Evolutionary conservation across 2,797 vertebrate genomes (phyloP).

Genomic region (Phalloptychus januarius): DNA sequence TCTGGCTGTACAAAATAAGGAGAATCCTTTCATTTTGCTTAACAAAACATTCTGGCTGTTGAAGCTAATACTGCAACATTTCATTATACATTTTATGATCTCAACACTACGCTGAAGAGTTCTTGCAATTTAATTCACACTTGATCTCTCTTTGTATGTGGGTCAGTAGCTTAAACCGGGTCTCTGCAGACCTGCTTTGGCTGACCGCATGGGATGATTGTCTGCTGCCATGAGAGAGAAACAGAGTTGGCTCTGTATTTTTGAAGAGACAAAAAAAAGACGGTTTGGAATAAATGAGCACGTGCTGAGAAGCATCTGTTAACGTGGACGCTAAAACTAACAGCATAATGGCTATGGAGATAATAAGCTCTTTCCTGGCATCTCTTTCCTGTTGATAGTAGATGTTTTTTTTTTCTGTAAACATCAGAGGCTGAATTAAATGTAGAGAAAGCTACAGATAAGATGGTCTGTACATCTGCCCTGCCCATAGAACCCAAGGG

Average conservation of each 20-base stretch:
- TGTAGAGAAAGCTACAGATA: slow-evolving; percentile 11
- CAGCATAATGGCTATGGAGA: slow-evolving; percentile 51
- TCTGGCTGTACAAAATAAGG: slow-evolving; percentile 49
- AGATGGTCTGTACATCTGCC: slow-evolving; percentile 12
- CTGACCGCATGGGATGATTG: slow-evolving; percentile 57
- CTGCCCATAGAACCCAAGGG: slow-evolving; percentile 34
- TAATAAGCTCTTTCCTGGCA: slow-evolving; percentile 58
- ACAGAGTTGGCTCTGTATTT: slow-evolving; percentile 27
- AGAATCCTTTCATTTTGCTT: slow-evolving; percentile 43
- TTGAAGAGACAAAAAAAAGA: slow-evolving; percentile 15
- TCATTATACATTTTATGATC: slow-evolving; percentile 35
- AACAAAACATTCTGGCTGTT: slow-evolving; percentile 6
- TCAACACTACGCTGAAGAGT: slow-evolving; percentile 25
- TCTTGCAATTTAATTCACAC: slow-evolving; percentile 27
- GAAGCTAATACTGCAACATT: not conserved
- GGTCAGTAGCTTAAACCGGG: slow-evolving; percentile 52
- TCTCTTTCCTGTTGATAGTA: slow-evolving; percentile 60
- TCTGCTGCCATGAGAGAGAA: slow-evolving; percentile 58
- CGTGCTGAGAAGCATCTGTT: slow-evolving; percentile 48
- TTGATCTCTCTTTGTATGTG: slow-evolving; percentile 47
- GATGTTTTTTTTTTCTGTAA: slow-evolving; percentile 25
- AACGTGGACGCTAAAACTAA: slow-evolving; percentile 36
- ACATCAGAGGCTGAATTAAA: slow-evolving; percentile 21
- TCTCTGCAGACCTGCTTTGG: slow-evolving; percentile 44
- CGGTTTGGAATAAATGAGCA: slow-evolving; percentile 42